A percentile compares a stretch with the other conserved stretches of the same genome.
Conservation (phyloP, 1,140 invertebrate species). For the Harpegnathos saltator region DNA sequence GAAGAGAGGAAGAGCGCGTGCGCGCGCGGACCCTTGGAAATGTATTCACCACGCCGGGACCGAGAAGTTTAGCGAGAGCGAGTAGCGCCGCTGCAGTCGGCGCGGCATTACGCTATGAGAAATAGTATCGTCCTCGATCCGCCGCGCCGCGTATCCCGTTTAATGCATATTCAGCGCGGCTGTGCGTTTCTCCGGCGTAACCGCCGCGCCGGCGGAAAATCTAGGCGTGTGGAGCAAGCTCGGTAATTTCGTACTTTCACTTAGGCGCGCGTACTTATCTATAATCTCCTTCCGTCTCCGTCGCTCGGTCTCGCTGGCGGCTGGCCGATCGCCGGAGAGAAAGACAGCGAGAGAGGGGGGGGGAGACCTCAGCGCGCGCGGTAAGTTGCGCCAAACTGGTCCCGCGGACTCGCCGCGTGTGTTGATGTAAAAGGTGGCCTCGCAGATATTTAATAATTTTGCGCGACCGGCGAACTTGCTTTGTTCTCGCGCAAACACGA, state of each 20-base stretch:
- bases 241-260: slow-evolving; percentile 59
- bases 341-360: too few relatives aligned
- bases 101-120: slow-evolving; percentile 55
- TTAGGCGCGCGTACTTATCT: slow-evolving; percentile 45
- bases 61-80: slow-evolving; percentile 62
- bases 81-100: slow-evolving; percentile 19
- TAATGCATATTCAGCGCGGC: slow-evolving; percentile 66
- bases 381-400: slow-evolving; percentile 45
- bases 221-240: slow-evolving; percentile 44
- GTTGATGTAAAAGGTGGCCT: neutral
- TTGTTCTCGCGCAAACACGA: neutral
- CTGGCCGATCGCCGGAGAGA: neutral
- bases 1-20: slow-evolving; percentile 12
- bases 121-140: slow-evolving; percentile 62
- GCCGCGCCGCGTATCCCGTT: slow-evolving; percentile 46
- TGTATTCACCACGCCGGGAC: slow-evolving; percentile 74
- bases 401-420: slow-evolving; percentile 1
- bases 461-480: neutral
- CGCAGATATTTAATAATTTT: slow-evolving; percentile 8
- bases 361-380: slow-evolving; percentile 15
- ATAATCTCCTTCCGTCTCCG: slow-evolving; percentile 18
- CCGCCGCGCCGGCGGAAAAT: slow-evolving; percentile 30
- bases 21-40: slow-evolving; percentile 66
- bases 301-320: neutral
- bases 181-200: slow-evolving; percentile 3